phyloP scores from a whole-genome alignment of 2,113 vertebrate species.

The Ancistrus triradiatus region DNA sequence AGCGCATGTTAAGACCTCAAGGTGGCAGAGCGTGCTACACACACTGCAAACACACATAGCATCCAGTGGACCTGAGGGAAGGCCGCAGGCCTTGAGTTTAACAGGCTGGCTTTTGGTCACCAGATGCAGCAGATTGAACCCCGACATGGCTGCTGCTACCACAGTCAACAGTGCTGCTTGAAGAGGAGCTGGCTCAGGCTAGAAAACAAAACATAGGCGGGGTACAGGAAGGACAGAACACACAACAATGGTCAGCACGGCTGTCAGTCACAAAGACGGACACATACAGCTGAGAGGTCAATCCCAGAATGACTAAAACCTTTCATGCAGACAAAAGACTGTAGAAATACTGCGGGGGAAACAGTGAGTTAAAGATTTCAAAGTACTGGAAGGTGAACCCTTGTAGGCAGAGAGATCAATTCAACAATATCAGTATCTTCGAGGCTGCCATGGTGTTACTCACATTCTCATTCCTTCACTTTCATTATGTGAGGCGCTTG shows the following conservation, averaged over 20 bases:
- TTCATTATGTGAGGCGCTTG: too few relatives aligned
- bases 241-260: constrained; percentile 54
- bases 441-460: too few relatives aligned
- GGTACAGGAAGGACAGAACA: constrained; percentile 67
- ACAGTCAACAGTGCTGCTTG: constrained; percentile 32
- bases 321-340: constrained; percentile 37
- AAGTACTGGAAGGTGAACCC: too few relatives aligned
- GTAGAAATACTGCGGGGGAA: too few relatives aligned
- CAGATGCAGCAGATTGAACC: constrained; percentile 99
- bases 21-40: constrained; percentile 51
- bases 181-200: constrained; percentile 66
- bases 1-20: constrained; percentile 61
- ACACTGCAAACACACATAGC: constrained; percentile 77
- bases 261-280: constrained; percentile 37
- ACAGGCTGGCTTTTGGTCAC: constrained; percentile 97
- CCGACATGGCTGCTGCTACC: constrained; percentile 86
- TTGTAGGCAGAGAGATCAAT: too few relatives aligned
- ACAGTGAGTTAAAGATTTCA: too few relatives aligned
- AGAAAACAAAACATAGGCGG: constrained; percentile 65
- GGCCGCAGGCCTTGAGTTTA: constrained; percentile 91
- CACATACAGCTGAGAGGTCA: constrained; percentile 16
- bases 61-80: constrained; percentile 95
- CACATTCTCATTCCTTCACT: too few relatives aligned
- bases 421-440: too few relatives aligned
- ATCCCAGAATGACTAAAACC: constrained; percentile 11